These are phyloP conservation scores for Punctoribates punctum DNA, from an alignment of 2,888 invertebrate species.

Conservation along the genomic window DNA sequence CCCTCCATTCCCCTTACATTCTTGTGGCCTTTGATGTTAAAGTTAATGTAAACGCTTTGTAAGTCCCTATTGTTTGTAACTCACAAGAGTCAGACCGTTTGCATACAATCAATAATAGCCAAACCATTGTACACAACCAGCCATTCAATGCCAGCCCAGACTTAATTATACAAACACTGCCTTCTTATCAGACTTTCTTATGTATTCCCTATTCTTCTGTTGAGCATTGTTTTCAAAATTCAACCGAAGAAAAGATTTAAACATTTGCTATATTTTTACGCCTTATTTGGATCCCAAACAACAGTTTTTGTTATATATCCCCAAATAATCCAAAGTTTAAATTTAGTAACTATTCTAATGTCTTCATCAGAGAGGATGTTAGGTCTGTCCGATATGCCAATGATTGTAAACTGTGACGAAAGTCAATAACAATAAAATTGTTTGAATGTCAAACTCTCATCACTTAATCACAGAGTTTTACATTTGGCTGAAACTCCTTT, in stretches of 20 bases:
- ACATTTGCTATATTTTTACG: too few species aligned
- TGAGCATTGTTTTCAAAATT: background rate
- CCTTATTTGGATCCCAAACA: too few species aligned
- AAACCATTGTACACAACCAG: background rate
- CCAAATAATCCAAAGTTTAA: too few species aligned
- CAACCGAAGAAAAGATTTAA: too few species aligned
- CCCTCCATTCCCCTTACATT: background rate
- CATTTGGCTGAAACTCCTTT: too few species aligned
- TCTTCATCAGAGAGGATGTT: too few species aligned
- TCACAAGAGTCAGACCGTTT: background rate
- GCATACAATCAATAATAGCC: constrained; percentile 30
- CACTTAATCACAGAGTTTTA: background rate
- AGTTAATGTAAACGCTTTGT: constrained; percentile 8
- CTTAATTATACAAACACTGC: constrained; percentile 16
- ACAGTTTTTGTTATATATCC: too few species aligned
- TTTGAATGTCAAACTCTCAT: background rate
- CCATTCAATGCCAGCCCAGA: background rate
- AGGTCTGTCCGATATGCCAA: background rate
- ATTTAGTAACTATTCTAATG: too few species aligned
- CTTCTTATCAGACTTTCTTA: background rate
- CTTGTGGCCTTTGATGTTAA: background rate
- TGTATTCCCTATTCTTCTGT: too few species aligned
- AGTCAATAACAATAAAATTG: background rate
- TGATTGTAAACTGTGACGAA: background rate
- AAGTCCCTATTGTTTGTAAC: constrained; percentile 25